Base-by-base conservation (phyloP, 2,888 invertebrate genomes). In the Odontocerum albicorne region DNA sequence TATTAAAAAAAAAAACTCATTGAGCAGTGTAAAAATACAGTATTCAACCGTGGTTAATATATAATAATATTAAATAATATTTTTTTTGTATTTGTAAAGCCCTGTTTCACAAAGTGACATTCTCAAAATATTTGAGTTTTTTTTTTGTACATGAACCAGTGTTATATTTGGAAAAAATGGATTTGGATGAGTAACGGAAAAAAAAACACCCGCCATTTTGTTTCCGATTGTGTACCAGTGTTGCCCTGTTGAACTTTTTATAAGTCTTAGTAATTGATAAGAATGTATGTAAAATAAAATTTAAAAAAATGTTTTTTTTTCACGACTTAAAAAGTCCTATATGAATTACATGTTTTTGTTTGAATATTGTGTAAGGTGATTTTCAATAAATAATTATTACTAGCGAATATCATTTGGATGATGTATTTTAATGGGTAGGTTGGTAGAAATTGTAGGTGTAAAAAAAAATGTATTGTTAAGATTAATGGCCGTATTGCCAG, bases 261-360 rank as follows among this genome's bases (percentile, higher is more conserved):
- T 46, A 39, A 36, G 46, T 39, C 46, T 39, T 46, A 46, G 46
- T 7, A 17, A 32, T 16, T 52, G 39, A 39, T 21, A 20, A 38
- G 33, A 38, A 32, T 46, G n/a, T 31, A 38, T 44, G 27, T 32
- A 33, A 45, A 8, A 10, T 32, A 31, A 32, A 32, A 32, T n/a
- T n/a, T 32, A 31, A 40, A 49, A 35, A 49, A 40, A 40, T 40
- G 49, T 49, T 49, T 43, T 42, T 16, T 27, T 44, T 44, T 35
- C 19, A 44, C 36, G 52, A 46, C 52, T 52, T 52, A 10, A 52
- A 31, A 52, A 52, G 52, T 52, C 52, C n/a, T 52, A 39, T 44
- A 43, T 35, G n/a, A 19, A 51, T 33, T 42, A 17, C 43, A 36
- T 51, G 44, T 31, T 49, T 45, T 20, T 46, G 38, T 52, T 46